These are phyloP conservation scores for Pinctada fucata DNA, from an alignment of 2,888 invertebrate genomes.

Conservation along the genomic window DNA sequence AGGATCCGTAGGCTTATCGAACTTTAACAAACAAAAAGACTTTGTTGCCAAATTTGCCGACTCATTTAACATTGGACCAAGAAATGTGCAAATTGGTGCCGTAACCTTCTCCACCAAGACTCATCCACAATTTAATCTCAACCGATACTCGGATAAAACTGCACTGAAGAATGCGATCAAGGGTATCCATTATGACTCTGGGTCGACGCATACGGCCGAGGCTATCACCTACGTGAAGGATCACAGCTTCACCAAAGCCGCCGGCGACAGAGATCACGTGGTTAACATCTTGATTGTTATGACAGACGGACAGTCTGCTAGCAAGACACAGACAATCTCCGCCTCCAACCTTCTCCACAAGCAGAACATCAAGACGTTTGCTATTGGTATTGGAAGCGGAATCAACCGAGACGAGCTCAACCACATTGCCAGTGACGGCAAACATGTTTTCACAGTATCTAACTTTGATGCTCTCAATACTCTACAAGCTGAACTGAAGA, in stretches of 20 bases:
- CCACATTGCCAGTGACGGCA: conserved; percentile 57
- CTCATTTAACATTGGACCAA: conserved; percentile 61
- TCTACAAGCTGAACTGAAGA: conserved; percentile 53
- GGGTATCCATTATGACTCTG: conserved; percentile 58
- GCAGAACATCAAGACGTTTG: conserved; percentile 55
- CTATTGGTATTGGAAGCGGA: conserved; percentile 61
- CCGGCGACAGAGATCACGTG: conserved; percentile 59
- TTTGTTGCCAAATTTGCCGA: conserved; percentile 64
- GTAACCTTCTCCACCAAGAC: conserved; percentile 57
- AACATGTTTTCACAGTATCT: conserved; percentile 62
- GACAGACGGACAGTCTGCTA: conserved; percentile 63
- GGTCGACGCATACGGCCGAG: conserved; percentile 66
- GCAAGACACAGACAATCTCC: conserved; percentile 45
- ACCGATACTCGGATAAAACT: conserved; percentile 49
- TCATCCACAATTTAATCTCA: conserved; percentile 63
- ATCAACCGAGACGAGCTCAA: conserved; percentile 58
- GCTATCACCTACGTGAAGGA: conserved; percentile 62
- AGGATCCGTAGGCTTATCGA: conserved; percentile 56
- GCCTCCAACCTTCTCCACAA: conserved; percentile 53
- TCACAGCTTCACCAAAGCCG: conserved; percentile 58
- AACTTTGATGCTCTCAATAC: conserved; percentile 60
- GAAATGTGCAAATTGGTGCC: conserved; percentile 62
- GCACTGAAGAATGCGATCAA: conserved; percentile 55
- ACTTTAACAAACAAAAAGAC: conserved; percentile 61
- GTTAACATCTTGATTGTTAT: conserved; percentile 65